A percentile compares a stretch with the other conserved stretches of the same genome.
phyloP scores from a whole-genome alignment of 1,140 invertebrate species.

The Drepana arcuata region DNA sequence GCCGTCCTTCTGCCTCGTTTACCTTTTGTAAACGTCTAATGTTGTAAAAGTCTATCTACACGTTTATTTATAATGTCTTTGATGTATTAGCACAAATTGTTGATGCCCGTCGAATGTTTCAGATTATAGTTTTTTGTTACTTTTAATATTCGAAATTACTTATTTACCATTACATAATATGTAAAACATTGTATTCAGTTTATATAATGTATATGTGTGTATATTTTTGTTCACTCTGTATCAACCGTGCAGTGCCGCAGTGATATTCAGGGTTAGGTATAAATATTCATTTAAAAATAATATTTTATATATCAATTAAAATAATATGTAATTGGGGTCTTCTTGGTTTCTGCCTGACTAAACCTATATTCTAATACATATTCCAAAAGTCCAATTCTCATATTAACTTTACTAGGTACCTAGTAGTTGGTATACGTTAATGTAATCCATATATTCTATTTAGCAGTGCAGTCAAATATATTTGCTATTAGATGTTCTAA shows the following conservation, averaged over 20 bases:
- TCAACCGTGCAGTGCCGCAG: no score
- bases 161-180: conserved; percentile 8
- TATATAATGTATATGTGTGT: no score
- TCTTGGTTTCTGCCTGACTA: no score
- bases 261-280: background rate
- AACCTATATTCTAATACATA: no score
- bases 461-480: conserved; percentile 5
- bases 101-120: background rate
- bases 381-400: no score
- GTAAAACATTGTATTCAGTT: no score
- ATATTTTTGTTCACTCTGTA: no score
- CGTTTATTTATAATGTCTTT: conserved; percentile 6
- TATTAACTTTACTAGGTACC: background rate
- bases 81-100: conserved; percentile 39
- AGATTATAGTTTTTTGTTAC: background rate
- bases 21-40: no score
- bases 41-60: no score
- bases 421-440: conserved; percentile 6
- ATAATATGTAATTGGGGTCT: no score
- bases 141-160: conserved; percentile 1
- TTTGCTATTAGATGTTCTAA: conserved; percentile 26
- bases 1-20: no score
- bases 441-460: conserved; percentile 8
- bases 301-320: no score
- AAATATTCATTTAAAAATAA: background rate